Conservation (phyloP, 2,113 vertebrate genomes). For the Diadophis punctatus region DNA sequence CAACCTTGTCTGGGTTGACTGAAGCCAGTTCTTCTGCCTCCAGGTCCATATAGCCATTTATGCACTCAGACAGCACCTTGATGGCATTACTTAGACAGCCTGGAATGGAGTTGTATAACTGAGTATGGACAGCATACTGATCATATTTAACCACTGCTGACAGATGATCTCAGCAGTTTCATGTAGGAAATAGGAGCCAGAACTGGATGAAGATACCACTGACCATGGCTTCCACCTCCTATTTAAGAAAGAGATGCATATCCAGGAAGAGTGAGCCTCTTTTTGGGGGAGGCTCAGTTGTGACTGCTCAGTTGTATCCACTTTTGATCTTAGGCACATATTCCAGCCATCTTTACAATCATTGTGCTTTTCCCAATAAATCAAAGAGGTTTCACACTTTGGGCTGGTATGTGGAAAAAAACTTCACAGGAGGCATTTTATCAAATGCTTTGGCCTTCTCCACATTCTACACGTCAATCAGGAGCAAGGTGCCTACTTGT, state of each 20-base stretch:
- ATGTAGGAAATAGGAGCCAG: not conserved
- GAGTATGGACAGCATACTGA: not conserved
- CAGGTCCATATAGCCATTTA: not conserved
- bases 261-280: not conserved
- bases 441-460: not conserved
- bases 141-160: not conserved
- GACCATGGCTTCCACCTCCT: not conserved
- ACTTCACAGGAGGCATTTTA: not conserved
- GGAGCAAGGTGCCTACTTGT: not conserved
- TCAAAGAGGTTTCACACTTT: not conserved
- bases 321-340: not conserved
- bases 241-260: not conserved
- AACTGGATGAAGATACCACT: not conserved
- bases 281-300: not conserved
- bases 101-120: not conserved
- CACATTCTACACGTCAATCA: not conserved
- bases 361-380: not conserved
- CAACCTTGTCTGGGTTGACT: not conserved
- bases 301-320: not conserved
- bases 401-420: not conserved
- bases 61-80: not conserved
- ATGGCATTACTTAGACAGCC: not conserved
- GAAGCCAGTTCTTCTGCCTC: not conserved
- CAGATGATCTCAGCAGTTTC: not conserved
- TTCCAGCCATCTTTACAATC: not conserved